Conservation (phyloP, 2,797 vertebrate species). For the Pygocentrus nattereri region DNA sequence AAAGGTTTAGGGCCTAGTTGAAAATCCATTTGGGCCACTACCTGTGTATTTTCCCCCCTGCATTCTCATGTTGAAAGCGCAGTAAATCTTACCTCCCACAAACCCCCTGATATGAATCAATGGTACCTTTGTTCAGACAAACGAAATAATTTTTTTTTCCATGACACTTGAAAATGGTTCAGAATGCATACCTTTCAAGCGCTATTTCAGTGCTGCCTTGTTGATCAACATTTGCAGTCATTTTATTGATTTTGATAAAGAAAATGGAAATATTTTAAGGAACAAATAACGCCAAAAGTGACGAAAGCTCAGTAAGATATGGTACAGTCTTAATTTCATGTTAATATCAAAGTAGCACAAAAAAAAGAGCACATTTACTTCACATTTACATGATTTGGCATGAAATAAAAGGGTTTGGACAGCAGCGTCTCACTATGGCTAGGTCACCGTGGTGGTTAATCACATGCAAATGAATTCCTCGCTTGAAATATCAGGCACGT, state of each 20-base stretch:
- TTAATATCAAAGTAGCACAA: not conserved
- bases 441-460: not conserved
- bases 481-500: not conserved
- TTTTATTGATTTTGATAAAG: not conserved
- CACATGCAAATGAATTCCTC: conserved; percentile 10
- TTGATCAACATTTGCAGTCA: not conserved
- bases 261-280: not conserved
- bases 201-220: not conserved
- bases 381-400: not conserved
- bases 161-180: conserved; percentile 42
- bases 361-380: not conserved
- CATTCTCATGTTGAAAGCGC: conserved; percentile 83
- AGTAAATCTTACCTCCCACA: conserved; percentile 83
- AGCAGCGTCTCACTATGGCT: not conserved
- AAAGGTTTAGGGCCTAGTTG: conserved; percentile 95
- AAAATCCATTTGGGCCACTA: conserved; percentile 97
- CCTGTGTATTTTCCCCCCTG: conserved; percentile 81
- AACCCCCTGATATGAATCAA: conserved; percentile 80
- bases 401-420: conserved; percentile 1
- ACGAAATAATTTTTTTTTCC: conserved; percentile 67
- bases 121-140: conserved; percentile 74
- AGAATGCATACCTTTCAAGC: conserved; percentile 43
- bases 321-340: not conserved
- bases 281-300: no score
- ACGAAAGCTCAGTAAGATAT: not conserved